Evolutionary conservation across 2,888 invertebrate genomes (phyloP).

Genomic region (Linyphia triangularis): DNA sequence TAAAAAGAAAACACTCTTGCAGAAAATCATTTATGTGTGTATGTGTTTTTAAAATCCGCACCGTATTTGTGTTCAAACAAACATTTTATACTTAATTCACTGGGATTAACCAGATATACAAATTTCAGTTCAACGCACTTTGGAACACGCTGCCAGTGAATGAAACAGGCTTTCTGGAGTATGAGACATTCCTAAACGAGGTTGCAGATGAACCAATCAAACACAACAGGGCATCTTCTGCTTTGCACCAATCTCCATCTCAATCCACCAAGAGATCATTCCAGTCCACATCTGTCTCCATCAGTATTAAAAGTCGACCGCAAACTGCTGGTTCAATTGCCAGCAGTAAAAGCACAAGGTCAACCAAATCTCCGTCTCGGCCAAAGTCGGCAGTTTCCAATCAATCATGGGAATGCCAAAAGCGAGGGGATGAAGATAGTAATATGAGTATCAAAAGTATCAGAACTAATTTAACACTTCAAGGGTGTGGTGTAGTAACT

Average conservation of each 20-base stretch:
- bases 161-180: conserved; percentile 54
- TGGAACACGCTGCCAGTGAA: conserved; percentile 62
- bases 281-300: background rate
- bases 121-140: conserved; percentile 50
- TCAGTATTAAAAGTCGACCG: conserved; percentile 16
- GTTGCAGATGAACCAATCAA: background rate
- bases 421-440: background rate
- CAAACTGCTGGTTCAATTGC: conserved; percentile 44
- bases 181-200: conserved; percentile 52
- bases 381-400: conserved; percentile 57
- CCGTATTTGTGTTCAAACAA: too few species aligned
- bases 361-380: background rate
- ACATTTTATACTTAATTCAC: too few species aligned
- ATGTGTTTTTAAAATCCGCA: too few species aligned
- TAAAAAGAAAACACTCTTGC: too few species aligned
- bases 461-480: background rate
- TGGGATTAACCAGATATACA: too few species aligned
- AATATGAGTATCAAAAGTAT: too few species aligned
- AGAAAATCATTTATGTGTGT: too few species aligned
- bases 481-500: conserved; percentile 42
- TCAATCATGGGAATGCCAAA: background rate
- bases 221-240: background rate
- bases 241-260: conserved; percentile 13
- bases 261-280: conserved; percentile 22
- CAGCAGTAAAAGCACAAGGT: background rate